Conservation (phyloP, 2,888 invertebrate species). For the Onthophagus sagittarius region DNA sequence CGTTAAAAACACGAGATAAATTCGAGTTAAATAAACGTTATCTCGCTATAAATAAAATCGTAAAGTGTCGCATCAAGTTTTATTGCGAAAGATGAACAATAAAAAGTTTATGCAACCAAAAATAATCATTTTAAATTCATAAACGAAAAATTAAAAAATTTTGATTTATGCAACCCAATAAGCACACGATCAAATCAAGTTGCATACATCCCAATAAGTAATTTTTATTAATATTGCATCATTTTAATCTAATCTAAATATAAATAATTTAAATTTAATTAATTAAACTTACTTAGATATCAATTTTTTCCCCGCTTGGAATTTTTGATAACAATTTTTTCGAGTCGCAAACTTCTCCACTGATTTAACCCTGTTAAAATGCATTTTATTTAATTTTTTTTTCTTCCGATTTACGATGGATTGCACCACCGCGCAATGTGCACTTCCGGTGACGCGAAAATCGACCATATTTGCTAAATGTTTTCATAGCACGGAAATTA, state of each 20-base stretch:
- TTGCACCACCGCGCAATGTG: background rate
- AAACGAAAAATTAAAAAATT: background rate
- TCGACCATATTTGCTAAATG: background rate
- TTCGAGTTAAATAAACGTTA: background rate
- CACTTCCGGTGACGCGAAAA: background rate
- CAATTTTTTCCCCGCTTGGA: background rate
- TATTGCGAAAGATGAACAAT: background rate
- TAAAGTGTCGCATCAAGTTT: background rate
- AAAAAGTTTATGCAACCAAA: no score
- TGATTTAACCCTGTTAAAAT: background rate
- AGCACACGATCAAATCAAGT: background rate
- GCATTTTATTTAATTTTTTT: background rate
- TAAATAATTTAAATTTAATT: background rate
- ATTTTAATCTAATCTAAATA: background rate
- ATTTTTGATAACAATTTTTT: background rate
- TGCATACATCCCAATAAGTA: no score
- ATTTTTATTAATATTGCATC: no score
- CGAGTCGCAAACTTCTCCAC: background rate
- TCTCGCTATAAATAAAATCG: background rate
- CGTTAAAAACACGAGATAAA: background rate
- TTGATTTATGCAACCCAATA: background rate
- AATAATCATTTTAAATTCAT: no score
- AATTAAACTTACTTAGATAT: background rate
- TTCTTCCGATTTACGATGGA: background rate
- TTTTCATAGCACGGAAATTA: background rate